Base-by-base conservation (phyloP, 2,888 invertebrate genomes). In the Helleia helle region DNA sequence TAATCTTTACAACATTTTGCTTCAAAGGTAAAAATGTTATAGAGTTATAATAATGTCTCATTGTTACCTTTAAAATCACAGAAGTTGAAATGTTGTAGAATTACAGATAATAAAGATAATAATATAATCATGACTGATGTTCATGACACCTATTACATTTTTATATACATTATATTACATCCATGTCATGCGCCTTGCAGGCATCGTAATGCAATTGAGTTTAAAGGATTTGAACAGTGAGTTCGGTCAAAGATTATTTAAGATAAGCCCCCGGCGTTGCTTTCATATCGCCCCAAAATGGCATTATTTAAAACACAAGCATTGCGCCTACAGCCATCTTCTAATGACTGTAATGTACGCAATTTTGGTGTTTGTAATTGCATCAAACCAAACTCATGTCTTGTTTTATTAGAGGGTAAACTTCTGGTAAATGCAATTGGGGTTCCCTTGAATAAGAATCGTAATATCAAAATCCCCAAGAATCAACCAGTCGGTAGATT, bases 241-340 rank as follows among this genome's bases (percentile, higher is more conserved):
- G 56, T 53, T 54, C 48, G 59, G 59, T 60, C 65, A 64, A 60
- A 62, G 62, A 65, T 66, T 69, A 66, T 51, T 54, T 51, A 58
- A 62, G 58, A 62, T 41, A 43, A 38, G 50, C 75, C 60, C 39
- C 49, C 58, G 73, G 76, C 62, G 43, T 45, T 56, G 57, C 62
- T 68, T 75, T 74, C 62, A 70, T 76, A 76, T 76, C 71, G 65
- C 71, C 68, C 71, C 59, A 56, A 68, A 72, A 74, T 61, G 56
- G 60, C 63, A 65, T 73, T 63, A 74, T 71, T 69, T 68, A 62
- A 34, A 65, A 64, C 60, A 63, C 63, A 68, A 71, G 59, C 65
- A 65, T 60, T 50, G 44, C 31, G 64, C 74, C 63, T 41, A 44
- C 50, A 70, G 73, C 67, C 34, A 39, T 45, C 42, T 44, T 45